Evolutionary conservation across 2,797 vertebrate species (phyloP).

Genomic region (Merluccius polli): DNA sequence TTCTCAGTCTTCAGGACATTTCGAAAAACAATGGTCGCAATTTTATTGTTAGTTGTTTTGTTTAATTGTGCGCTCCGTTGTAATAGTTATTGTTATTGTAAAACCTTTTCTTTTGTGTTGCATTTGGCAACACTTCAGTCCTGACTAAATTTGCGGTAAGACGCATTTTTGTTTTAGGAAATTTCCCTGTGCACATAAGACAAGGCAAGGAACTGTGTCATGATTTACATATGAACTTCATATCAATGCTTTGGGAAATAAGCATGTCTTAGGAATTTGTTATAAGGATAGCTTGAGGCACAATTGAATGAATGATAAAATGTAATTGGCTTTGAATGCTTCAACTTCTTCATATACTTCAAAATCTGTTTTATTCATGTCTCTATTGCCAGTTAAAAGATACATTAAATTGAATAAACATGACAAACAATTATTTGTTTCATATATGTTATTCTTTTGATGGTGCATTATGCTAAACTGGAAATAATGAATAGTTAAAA

Average conservation of each 20-base stretch:
- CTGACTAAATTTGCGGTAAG: not conserved
- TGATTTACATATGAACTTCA: constrained; percentile 3
- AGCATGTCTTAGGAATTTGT: not conserved
- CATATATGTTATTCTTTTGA: not conserved
- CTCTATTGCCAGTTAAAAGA: not conserved
- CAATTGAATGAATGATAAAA: not conserved
- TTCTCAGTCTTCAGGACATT: not conserved
- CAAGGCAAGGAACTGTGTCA: constrained; percentile 3
- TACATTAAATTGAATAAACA: not conserved
- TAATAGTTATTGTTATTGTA: too few species aligned
- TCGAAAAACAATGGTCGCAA: not conserved
- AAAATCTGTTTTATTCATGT: not conserved
- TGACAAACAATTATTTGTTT: not conserved
- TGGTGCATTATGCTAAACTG: not conserved
- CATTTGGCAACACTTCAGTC: not conserved
- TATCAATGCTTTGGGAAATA: not conserved
- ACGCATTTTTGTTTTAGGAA: not conserved
- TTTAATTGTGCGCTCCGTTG: not conserved
- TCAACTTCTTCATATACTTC: not conserved
- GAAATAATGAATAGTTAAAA: not conserved
- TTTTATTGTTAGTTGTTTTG: not conserved
- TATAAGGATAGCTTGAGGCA: not conserved
- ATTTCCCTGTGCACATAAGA: not conserved
- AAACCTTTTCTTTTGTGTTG: not conserved
- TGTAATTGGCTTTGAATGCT: not conserved